These are phyloP conservation scores for Brienomyrus longianalis DNA, from an alignment of 2,113 vertebrate genomes.

Conservation along the genomic window DNA sequence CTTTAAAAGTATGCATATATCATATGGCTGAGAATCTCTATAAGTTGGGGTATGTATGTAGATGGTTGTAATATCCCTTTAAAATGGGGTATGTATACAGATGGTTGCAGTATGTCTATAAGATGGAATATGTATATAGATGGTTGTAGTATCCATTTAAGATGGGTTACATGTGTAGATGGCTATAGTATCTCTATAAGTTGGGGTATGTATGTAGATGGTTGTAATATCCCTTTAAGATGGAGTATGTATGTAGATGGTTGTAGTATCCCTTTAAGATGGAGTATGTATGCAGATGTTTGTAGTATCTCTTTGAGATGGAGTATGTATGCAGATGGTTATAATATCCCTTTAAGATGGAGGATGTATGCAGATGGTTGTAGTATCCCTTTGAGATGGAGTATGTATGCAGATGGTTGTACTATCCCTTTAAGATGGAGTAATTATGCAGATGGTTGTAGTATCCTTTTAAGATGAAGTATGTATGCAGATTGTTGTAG, in stretches of 20 bases:
- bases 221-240: not conserved
- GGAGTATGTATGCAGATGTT: not conserved
- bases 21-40: not conserved
- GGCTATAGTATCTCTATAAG: not conserved
- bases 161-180: not conserved
- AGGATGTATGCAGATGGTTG: not conserved
- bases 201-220: not conserved
- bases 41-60: not conserved
- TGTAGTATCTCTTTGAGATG: not conserved
- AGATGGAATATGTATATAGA: not conserved
- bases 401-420: not conserved
- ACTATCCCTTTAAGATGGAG: not conserved
- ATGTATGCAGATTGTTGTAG: not conserved
- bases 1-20: not conserved
- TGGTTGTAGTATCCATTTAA: not conserved
- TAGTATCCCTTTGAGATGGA: not conserved
- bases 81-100: not conserved
- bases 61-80: not conserved
- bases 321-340: not conserved
- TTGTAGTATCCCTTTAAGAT: not conserved
- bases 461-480: not conserved
- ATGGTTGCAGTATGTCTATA: not conserved
- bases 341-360: not conserved
- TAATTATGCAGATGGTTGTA: not conserved
- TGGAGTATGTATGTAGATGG: not conserved